A percentile compares a stretch with the other conserved stretches of the same genome.
Evolutionary conservation across 1,140 invertebrate genomes (phyloP).

Genomic region (Telenomus remus): DNA sequence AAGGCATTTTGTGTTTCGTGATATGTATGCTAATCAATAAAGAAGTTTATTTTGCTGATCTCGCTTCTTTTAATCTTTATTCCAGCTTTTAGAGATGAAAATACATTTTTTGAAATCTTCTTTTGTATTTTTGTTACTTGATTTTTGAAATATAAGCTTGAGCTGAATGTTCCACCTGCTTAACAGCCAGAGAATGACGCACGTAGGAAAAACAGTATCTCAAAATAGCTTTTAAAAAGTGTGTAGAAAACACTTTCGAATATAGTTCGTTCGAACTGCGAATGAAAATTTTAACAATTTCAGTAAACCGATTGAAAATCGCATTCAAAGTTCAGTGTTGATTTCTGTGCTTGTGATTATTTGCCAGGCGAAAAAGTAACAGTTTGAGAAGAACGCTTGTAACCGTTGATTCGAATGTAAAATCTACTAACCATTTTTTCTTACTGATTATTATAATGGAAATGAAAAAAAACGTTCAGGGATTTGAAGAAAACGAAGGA

Average conservation of each 20-base stretch:
- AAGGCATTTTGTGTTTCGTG: constrained; percentile 53
- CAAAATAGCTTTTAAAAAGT: constrained; percentile 13
- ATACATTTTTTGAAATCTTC: no score
- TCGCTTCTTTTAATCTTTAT: constrained; percentile 32
- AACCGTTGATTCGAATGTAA: background rate
- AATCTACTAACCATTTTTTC: constrained; percentile 9
- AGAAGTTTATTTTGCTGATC: constrained; percentile 55
- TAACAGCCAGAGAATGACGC: constrained; percentile 7
- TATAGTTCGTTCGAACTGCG: constrained; percentile 5
- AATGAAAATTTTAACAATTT: no score
- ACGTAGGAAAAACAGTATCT: constrained; percentile 25
- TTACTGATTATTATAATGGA: background rate
- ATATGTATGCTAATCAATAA: constrained; percentile 58
- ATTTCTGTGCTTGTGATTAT: no score
- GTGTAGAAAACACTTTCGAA: constrained; percentile 9
- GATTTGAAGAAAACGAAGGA: background rate
- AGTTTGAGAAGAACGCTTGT: no score
- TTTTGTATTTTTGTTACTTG: background rate
- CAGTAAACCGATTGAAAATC: no score
- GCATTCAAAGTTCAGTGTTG: no score
- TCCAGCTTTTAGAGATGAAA: constrained; percentile 28
- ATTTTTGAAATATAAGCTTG: constrained; percentile 15
- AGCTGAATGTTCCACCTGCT: constrained; percentile 7
- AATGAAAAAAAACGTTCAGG: no score
- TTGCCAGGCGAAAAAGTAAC: no score